Conservation (phyloP, 2,888 invertebrate genomes). For the Orthonevra nobilis region DNA sequence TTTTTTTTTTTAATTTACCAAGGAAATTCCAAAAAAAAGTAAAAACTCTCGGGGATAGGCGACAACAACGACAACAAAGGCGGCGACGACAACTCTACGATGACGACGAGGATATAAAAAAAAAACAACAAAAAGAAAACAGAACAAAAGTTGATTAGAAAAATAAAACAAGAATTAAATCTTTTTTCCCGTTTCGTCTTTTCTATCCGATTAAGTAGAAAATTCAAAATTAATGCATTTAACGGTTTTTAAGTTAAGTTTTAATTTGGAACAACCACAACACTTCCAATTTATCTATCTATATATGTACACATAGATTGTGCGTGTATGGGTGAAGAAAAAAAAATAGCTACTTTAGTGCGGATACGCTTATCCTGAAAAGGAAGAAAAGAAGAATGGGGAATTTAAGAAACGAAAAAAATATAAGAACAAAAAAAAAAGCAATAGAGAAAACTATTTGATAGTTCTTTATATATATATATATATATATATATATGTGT, state of each 20-base stretch:
- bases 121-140: slow-evolving; percentile 21
- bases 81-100: slow-evolving; percentile 14
- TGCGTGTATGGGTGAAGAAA: slow-evolving; percentile 31
- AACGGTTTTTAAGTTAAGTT: slow-evolving; percentile 24
- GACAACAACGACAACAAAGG: slow-evolving; percentile 34
- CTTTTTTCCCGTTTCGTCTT: slow-evolving; percentile 29
- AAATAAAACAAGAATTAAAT: too few relatives aligned
- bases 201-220: slow-evolving; percentile 24
- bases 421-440: slow-evolving; percentile 18
- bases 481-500: too few relatives aligned
- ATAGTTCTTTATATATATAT: too few relatives aligned
- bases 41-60: slow-evolving; percentile 53
- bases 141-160: too few relatives aligned
- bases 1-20: slow-evolving; percentile 17
- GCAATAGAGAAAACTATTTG: too few relatives aligned
- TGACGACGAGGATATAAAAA: slow-evolving; percentile 20
- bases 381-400: slow-evolving; percentile 40
- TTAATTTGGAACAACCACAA: slow-evolving; percentile 20
- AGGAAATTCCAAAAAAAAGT: too few relatives aligned
- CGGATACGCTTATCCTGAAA: slow-evolving; percentile 59
- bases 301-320: slow-evolving; percentile 27
- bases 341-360: slow-evolving; percentile 39
- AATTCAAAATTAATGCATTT: slow-evolving; percentile 1
- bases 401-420: slow-evolving; percentile 12
- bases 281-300: slow-evolving; percentile 39